Evolutionary conservation across 2,113 vertebrate genomes (phyloP).

Genomic region (Egretta garzetta): DNA sequence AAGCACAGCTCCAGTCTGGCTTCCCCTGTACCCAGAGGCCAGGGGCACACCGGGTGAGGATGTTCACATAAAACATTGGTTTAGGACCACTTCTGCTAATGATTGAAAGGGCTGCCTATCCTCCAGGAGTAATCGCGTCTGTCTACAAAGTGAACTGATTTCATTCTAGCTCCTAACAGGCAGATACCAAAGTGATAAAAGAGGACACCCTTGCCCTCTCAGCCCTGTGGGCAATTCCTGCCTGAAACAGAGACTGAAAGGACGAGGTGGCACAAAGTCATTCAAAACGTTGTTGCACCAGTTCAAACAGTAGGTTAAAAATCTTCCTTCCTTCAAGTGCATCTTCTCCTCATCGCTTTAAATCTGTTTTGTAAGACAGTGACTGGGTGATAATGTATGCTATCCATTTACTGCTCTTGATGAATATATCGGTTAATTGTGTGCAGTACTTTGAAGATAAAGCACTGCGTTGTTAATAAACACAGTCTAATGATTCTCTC

Average conservation of each 20-base stretch:
- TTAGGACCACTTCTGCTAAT: neutral
- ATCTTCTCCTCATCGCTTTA: neutral
- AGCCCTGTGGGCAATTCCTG: neutral
- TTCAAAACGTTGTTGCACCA: neutral
- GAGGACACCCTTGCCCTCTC: neutral
- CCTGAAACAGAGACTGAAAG: neutral
- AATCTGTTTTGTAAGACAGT: neutral
- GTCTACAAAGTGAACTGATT: neutral
- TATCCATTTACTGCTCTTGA: neutral
- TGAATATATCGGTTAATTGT: conserved; percentile 32
- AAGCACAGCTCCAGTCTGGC: neutral
- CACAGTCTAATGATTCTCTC: conserved; percentile 4
- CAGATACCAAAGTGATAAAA: neutral
- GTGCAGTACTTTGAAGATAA: conserved; percentile 29
- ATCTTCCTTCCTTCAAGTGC: neutral
- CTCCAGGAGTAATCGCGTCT: neutral
- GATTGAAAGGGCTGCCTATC: neutral
- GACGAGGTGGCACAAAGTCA: neutral
- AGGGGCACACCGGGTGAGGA: neutral
- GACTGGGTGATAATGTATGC: conserved; percentile 51
- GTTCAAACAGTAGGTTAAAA: neutral
- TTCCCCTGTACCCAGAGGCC: neutral
- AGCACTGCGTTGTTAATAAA: conserved; percentile 37
- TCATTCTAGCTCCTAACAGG: neutral
- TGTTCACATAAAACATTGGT: neutral